Conservation (phyloP, 1,140 invertebrate species). For the Tetramorium simillimum region DNA sequence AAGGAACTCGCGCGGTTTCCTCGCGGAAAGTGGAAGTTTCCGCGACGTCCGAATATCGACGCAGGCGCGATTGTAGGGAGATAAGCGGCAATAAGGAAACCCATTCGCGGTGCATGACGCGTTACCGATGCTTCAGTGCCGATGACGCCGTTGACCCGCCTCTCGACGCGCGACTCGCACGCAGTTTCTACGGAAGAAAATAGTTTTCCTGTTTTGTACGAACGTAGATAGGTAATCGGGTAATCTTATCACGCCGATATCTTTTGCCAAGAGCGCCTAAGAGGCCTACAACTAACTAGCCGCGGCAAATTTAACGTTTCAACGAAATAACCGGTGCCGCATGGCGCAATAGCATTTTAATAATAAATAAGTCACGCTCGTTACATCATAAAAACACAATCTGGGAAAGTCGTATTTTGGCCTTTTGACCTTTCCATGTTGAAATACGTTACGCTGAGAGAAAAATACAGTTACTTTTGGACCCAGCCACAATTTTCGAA, state of each 20-base stretch:
- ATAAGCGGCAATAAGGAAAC: constrained; percentile 63
- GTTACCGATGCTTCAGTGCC: not conserved
- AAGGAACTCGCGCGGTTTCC: not conserved
- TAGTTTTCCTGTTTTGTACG: constrained; percentile 1
- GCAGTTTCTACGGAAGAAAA: not conserved
- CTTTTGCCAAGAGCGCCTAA: not conserved
- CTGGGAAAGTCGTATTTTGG: no score
- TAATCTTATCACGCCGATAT: constrained; percentile 31
- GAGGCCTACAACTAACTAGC: not conserved
- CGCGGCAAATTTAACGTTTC: not conserved
- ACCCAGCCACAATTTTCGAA: no score
- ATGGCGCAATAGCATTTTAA: no score
- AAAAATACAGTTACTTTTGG: no score
- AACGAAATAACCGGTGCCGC: not conserved
- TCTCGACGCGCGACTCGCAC: not conserved
- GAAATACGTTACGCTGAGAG: no score
- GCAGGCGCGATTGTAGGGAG: constrained; percentile 29
- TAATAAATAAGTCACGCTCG: no score
- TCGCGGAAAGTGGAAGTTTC: constrained; percentile 32
- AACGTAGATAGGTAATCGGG: constrained; percentile 19
- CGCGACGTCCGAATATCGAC: constrained; percentile 6
- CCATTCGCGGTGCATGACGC: constrained; percentile 33
- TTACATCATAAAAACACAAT: no score
- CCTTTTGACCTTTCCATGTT: no score
- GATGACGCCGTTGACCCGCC: constrained; percentile 37